phyloP scores from a whole-genome alignment of 2,888 invertebrate genomes.

The Laspeyria flexula region DNA sequence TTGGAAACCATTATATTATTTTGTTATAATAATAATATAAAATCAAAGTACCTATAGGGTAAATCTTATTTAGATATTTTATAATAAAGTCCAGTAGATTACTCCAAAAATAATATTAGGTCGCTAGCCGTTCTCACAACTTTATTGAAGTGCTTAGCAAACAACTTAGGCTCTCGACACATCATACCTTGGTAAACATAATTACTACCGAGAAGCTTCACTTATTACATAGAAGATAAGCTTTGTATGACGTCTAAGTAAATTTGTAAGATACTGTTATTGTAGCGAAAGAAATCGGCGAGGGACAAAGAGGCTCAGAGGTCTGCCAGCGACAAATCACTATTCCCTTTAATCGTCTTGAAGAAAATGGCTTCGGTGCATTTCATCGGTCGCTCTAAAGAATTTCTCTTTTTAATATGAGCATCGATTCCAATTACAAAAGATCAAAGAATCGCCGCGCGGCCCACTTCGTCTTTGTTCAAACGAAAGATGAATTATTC shows the following conservation, averaged over 20 bases:
- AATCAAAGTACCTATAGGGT: too few species aligned
- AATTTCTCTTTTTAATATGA: slow-evolving; percentile 85
- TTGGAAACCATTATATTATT: too few species aligned
- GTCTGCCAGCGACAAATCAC: slow-evolving; percentile 65
- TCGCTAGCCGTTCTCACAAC: too few species aligned
- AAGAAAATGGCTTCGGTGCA: slow-evolving; percentile 82
- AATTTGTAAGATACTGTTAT: slow-evolving; percentile 24
- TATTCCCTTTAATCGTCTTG: slow-evolving; percentile 75
- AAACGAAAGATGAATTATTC: slow-evolving; percentile 86
- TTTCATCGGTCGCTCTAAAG: slow-evolving; percentile 79
- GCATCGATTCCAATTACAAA: slow-evolving; percentile 87
- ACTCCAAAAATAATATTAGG: too few species aligned
- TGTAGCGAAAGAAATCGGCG: slow-evolving; percentile 27
- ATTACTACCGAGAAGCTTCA: slow-evolving; percentile 26
- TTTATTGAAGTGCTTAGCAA: slow-evolving; percentile 33
- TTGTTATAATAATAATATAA: too few species aligned
- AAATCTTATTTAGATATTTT: too few species aligned
- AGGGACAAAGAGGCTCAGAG: slow-evolving; percentile 37
- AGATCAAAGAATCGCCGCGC: slow-evolving; percentile 86
- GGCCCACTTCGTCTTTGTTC: slow-evolving; percentile 86
- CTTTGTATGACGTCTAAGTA: slow-evolving; percentile 12
- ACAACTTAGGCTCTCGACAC: slow-evolving; percentile 39
- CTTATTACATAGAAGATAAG: slow-evolving; percentile 29
- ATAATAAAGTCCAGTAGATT: too few species aligned
- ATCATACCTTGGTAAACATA: slow-evolving; percentile 39